These are phyloP conservation scores for Tinamus major DNA, from an alignment of 2,797 vertebrate species.

Conservation along the genomic window DNA sequence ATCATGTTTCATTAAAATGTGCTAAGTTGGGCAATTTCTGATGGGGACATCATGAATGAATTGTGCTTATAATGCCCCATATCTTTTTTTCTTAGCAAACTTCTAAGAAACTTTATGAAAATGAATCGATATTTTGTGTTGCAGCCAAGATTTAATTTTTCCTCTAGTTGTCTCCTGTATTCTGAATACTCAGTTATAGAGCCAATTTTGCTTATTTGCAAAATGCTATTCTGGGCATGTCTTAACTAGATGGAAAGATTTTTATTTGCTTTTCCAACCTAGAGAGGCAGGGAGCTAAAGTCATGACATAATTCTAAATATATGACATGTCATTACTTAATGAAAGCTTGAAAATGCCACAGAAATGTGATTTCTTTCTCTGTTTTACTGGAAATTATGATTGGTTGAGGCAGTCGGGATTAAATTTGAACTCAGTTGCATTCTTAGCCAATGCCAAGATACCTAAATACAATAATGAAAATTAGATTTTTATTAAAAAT, in stretches of 20 bases:
- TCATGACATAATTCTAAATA: conserved; percentile 71
- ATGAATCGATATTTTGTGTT: background rate
- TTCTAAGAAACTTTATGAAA: background rate
- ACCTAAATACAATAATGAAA: background rate
- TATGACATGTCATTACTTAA: conserved; percentile 75
- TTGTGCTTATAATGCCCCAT: background rate
- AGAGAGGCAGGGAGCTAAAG: conserved; percentile 48
- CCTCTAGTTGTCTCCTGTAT: background rate
- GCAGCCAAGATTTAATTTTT: background rate
- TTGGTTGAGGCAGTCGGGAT: conserved; percentile 58
- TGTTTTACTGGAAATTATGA: conserved; percentile 52
- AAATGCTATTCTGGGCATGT: conserved; percentile 49
- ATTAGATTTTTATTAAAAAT: conserved; percentile 14
- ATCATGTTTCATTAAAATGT: background rate
- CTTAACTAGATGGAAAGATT: conserved; percentile 39
- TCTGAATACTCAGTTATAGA: background rate
- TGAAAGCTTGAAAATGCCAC: conserved; percentile 74
- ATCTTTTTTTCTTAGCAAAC: background rate
- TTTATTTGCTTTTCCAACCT: conserved; percentile 62
- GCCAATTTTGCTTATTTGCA: conserved; percentile 57
- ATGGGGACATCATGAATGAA: background rate
- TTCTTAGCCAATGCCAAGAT: conserved; percentile 20
- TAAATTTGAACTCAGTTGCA: conserved; percentile 52
- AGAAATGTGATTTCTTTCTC: conserved; percentile 59
- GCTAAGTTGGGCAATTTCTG: background rate